Base-by-base conservation (phyloP, 2,113 vertebrate genomes). In the Chaetops frenatus region DNA sequence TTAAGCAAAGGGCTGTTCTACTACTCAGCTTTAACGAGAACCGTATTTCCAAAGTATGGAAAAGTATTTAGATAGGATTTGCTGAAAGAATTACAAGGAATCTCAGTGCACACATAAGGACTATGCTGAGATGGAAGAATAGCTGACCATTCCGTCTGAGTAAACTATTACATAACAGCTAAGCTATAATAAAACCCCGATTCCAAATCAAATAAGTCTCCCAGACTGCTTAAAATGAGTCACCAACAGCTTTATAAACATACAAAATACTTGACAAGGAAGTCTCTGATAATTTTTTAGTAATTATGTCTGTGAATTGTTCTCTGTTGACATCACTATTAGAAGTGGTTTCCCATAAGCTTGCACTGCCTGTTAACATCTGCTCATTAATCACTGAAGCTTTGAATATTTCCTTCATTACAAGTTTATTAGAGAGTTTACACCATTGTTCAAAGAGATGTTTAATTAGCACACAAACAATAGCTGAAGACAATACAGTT, bases 241-340 rank as follows among this genome's bases (percentile, higher is more conserved):
- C 98, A 98, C 97, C 97, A 98, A 97, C 98, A 98, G 98, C 97
- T 98, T 98, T 98, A 98, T 98, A 98, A 98, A 98, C 98, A 98
- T 95, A 98, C 97, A 98, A 98, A 98, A 98, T 97, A 98, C 97
- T 98, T 98, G 98, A 98, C 98, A 98, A 98, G 98, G 98, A 98
- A 98, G 98, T 98, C 98, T 98, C 97, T 98, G 98, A 98, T 98
- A 98, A 98, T 98, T 98, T 98, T 98, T 98, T 97, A 96, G 97
- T 98, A 98, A 98, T 98, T 98, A 98, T 98, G 98, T 98, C 98
- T 98, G 97, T 95, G 97, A 98, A 98, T 99, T 98, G 96, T 98
- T 99, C 95, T 92, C 96, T 96, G 98, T 97, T 99, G 98, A 99
- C 98, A 98, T 99, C 98, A 99, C 97, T 81, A 82, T 90, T 96